Evolutionary conservation across 2,113 vertebrate species (phyloP), one percentile per base, ranked within the genome.

Genomic region (Anguilla japonica): DNA sequence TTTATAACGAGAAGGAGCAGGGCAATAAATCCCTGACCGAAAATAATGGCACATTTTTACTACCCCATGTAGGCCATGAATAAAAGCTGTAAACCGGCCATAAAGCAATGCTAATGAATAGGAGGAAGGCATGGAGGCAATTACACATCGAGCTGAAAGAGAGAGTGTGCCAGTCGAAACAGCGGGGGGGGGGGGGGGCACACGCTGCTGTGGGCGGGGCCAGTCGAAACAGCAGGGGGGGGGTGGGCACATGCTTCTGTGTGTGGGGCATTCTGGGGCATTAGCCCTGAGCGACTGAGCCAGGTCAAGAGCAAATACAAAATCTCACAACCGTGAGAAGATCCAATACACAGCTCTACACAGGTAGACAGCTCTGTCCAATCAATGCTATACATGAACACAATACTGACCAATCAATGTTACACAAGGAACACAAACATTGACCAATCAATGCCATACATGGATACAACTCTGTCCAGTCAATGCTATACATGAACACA

Each of bases 21-120:
- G 86, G 79, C 71, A 79, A 53, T 83, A 91, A 84, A 86, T 20
- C 87, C 85, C 60, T 78, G 87, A 87, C 85, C 85, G 84, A 86
- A 84, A 57, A 67, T 41, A 90, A 85, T 22, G 63, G 26, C 26
- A 71, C 63, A n/a, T 71, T 71, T 71, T 71, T 71, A 71, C 63
- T 71, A n/a, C 63, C 16, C 63, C 63, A 9, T 71, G 63, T 71
- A 20, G 16, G 63, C 63, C 26, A 71, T 71, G 22, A 71, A 71
- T 71, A 71, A 71, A 60, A 71, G 22, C 63, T n/a, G 3, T 22
- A n/a, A 71, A 3, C 16, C 26, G 63, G 63, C 63, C 63, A n/a
- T 71, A 71, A 71, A 71, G 20, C 63, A 29, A 71, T 22, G 63
- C 63, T 71, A 71, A 71, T 71, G 63, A 71, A 71, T 71, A 71